A percentile compares a stretch with the other conserved stretches of the same genome.
These are phyloP conservation scores for Lepas anatifera DNA, from an alignment of 2,888 invertebrate species.

Conservation along the genomic window DNA sequence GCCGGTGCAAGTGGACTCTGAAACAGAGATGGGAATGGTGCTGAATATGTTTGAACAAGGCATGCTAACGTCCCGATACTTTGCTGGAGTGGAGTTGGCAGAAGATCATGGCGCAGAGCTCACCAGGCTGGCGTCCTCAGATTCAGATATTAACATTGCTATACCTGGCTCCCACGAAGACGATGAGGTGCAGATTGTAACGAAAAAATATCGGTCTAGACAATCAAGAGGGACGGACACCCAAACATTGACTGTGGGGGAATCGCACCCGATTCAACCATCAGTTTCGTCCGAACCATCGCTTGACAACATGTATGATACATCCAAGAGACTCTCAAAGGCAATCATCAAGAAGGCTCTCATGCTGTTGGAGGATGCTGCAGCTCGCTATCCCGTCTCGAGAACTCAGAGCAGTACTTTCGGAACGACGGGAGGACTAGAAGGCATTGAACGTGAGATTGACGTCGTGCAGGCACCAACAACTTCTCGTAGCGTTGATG, in stretches of 20 bases:
- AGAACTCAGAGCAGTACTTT: not conserved
- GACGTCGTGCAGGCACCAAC: too few relatives aligned
- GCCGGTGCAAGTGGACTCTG: not conserved
- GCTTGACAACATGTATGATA: not conserved
- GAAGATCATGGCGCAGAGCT: not conserved
- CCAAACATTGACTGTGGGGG: too few relatives aligned
- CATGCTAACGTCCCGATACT: slow-evolving; percentile 1
- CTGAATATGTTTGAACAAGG: not conserved
- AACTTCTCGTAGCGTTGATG: too few relatives aligned
- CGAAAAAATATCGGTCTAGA: not conserved
- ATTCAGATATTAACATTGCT: not conserved
- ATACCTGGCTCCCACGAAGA: not conserved
- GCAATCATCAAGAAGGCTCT: not conserved
- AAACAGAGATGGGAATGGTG: slow-evolving; percentile 2
- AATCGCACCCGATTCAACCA: too few relatives aligned
- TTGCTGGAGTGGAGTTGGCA: not conserved
- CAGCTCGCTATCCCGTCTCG: not conserved
- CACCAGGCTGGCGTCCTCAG: not conserved
- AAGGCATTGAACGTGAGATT: not conserved
- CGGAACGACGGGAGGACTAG: not conserved
- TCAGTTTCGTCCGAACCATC: too few relatives aligned
- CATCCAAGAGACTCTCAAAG: not conserved
- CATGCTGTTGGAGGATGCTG: not conserved
- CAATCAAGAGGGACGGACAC: too few relatives aligned
- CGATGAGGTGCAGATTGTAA: too few relatives aligned